Conservation (phyloP, 2,797 vertebrate species). For the Sciaenops ocellatus region DNA sequence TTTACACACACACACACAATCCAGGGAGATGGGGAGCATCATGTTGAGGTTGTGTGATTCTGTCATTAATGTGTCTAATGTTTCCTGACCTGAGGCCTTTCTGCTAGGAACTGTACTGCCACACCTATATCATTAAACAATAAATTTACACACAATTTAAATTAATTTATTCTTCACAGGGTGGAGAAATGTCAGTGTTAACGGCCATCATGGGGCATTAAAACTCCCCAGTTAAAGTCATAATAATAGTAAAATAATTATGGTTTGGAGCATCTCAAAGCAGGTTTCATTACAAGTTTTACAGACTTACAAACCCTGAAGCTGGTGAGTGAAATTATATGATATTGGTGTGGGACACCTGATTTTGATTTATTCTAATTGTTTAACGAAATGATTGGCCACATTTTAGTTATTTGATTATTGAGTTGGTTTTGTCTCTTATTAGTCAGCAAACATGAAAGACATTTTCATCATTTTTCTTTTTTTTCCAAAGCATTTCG, state of each 20-base stretch:
- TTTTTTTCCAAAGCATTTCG: too few relatives aligned
- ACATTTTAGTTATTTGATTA: neutral
- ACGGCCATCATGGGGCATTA: neutral
- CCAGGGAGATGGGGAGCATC: slow-evolving; percentile 26
- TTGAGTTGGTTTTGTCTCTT: neutral
- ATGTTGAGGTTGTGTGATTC: slow-evolving; percentile 22
- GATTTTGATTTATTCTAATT: neutral
- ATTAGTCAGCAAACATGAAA: neutral
- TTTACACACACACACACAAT: slow-evolving; percentile 12
- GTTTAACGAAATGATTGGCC: neutral
- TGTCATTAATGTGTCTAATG: slow-evolving; percentile 17
- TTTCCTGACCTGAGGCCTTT: slow-evolving; percentile 27
- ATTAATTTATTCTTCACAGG: neutral
- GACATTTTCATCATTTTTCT: neutral
- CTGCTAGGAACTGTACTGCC: slow-evolving; percentile 21
- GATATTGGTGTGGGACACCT: neutral
- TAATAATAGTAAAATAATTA: slow-evolving; percentile 10
- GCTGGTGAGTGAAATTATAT: slow-evolving; percentile 7
- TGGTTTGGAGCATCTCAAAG: neutral
- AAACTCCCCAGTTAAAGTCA: slow-evolving; percentile 11
- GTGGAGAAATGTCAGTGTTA: slow-evolving; percentile 9
- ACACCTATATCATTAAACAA: slow-evolving; percentile 28
- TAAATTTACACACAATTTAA: slow-evolving; percentile 16
- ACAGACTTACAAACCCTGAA: slow-evolving; percentile 9
- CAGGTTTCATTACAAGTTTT: slow-evolving; percentile 20